phyloP scores from a whole-genome alignment of 2,797 vertebrate species.

The Salmo trutta region DNA sequence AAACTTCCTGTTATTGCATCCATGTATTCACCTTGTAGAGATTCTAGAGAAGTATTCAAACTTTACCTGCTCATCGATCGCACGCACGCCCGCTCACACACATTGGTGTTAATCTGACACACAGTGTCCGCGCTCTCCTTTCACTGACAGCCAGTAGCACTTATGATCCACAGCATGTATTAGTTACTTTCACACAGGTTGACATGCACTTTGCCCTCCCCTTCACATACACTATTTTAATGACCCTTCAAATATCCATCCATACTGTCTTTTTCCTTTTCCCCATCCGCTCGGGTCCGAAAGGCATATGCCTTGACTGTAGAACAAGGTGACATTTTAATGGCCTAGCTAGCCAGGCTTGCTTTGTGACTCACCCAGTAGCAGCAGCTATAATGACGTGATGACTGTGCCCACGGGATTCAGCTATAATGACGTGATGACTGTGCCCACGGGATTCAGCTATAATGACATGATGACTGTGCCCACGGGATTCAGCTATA shows the following conservation, averaged over 20 bases:
- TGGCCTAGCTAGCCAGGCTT: background rate
- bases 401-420: background rate
- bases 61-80: background rate
- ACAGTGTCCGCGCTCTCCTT: background rate
- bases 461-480: too few species aligned
- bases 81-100: background rate
- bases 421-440: background rate
- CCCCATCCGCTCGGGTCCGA: background rate
- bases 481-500: too few species aligned
- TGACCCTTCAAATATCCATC: background rate
- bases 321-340: slow-evolving; percentile 12
- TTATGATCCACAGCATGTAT: background rate
- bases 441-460: background rate
- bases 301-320: background rate
- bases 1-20: background rate
- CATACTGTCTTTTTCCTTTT: background rate
- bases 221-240: background rate
- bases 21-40: background rate
- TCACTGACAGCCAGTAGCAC: background rate
- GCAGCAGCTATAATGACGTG: background rate
- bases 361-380: background rate
- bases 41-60: background rate
- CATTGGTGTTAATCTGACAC: background rate
- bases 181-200: background rate
- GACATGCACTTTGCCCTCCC: background rate